A percentile compares a stretch with the other conserved stretches of the same genome.
Conservation (phyloP, 1,140 invertebrate genomes). For the Drosophila nannoptera region DNA sequence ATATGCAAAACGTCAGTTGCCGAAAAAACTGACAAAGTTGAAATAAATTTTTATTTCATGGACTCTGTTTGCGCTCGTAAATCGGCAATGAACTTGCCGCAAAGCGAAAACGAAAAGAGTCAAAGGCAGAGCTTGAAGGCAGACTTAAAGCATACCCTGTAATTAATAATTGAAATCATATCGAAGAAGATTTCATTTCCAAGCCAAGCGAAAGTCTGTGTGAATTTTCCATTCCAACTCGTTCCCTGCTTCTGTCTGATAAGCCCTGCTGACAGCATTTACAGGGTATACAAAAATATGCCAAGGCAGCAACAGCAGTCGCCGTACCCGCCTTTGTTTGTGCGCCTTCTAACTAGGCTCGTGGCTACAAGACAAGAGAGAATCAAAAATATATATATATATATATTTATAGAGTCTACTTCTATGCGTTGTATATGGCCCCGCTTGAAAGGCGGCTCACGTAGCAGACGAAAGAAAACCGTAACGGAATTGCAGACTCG, state of each 20-base stretch:
- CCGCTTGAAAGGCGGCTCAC: slow-evolving; percentile 53
- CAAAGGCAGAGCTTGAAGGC: slow-evolving; percentile 6
- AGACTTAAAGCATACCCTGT: slow-evolving; percentile 8
- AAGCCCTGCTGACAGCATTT: background rate
- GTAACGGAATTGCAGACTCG: slow-evolving; percentile 38
- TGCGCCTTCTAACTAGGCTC: slow-evolving; percentile 43
- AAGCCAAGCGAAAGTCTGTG: too few relatives aligned
- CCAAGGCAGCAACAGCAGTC: slow-evolving; percentile 45
- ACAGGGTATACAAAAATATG: slow-evolving; percentile 36
- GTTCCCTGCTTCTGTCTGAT: background rate
- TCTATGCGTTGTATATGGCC: slow-evolving; percentile 32
- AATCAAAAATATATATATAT: slow-evolving; percentile 19
- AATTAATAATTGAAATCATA: background rate
- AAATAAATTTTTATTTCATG: slow-evolving; percentile 78
- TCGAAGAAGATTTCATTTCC: background rate
- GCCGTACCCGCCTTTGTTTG: slow-evolving; percentile 30
- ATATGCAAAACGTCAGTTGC: slow-evolving; percentile 72
- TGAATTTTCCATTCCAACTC: too few relatives aligned
- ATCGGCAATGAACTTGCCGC: slow-evolving; percentile 76
- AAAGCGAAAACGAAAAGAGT: slow-evolving; percentile 32
- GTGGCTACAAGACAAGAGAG: slow-evolving; percentile 15
- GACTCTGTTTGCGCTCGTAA: slow-evolving; percentile 50
- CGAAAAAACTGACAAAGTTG: slow-evolving; percentile 76
- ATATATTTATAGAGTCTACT: slow-evolving; percentile 37
- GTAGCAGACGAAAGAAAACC: slow-evolving; percentile 57